Evolutionary conservation across 2,888 invertebrate species (phyloP), one percentile per base, ranked within the genome.

Genomic region (Cactoblastis cactorum): DNA sequence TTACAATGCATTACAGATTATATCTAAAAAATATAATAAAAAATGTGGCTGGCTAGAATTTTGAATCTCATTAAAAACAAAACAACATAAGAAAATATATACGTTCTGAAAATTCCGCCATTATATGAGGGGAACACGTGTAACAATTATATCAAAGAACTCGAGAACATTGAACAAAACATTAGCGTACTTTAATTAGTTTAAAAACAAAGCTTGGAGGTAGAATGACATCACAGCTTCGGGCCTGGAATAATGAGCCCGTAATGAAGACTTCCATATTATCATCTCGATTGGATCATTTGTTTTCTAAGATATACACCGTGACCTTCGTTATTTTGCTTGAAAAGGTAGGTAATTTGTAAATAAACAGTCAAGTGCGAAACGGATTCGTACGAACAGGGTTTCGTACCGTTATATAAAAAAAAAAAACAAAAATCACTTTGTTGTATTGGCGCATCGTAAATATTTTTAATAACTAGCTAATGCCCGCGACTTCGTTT

Each of bases 231-330:
- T 69, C 58, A 58, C 59, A 50, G 72, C 83, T 77, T 56, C 66
- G 54, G 77, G 83, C 67, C 56, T 55, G 58, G 58, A 57, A 70
- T 82, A 81, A 82, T 80, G 78, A 81, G 72, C 60, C 60, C 59
- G 71, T 78, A 79, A 83, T 80, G 74, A 82, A 71, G 63, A 64
- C 65, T 63, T 58, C 70, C 65, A 71, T 74, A 75, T 80, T 78
- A 76, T 74, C 73, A 74, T 74, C 69, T 67, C 57, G 63, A 74
- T 68, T 65, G 62, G 62, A 59, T 63, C 67, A 71, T 77, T 76
- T 70, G 67, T 73, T 73, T 59, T 55, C 55, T 34, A 46, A 46
- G 24, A 47, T 14, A 19, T 52, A 48, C 39, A 55, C 54, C 56
- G 57, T 65, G 57, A 69, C 67, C 64, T 63, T 68, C 72, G 73